A percentile compares a stretch with the other conserved stretches of the same genome.
Evolutionary conservation across 2,113 vertebrate species (phyloP).

Genomic region (Plestiodon gilberti): DNA sequence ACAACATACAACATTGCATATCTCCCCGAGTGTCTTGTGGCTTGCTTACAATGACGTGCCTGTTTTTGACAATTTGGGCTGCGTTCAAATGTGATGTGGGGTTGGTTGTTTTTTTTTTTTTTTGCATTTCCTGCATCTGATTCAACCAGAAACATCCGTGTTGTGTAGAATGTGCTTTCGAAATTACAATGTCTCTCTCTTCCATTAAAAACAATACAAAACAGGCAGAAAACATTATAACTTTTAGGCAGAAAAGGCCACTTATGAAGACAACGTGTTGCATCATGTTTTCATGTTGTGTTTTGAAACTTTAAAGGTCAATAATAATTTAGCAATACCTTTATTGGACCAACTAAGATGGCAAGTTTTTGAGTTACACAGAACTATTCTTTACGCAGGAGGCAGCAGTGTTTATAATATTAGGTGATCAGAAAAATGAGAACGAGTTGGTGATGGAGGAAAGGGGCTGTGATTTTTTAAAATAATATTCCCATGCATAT

Average conservation of each 20-base stretch:
- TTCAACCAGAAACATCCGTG: neutral
- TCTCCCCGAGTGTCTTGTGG: neutral
- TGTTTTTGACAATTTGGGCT: neutral
- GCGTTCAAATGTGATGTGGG: neutral
- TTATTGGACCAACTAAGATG: neutral
- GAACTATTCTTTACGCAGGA: neutral
- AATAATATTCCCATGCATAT: neutral
- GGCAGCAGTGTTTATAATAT: neutral
- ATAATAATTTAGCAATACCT: neutral
- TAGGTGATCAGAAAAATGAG: neutral
- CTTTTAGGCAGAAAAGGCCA: neutral
- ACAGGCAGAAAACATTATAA: neutral
- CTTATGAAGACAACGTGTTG: neutral
- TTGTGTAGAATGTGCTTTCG: neutral
- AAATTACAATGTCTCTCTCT: neutral
- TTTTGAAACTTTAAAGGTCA: neutral
- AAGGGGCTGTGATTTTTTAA: neutral
- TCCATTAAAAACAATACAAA: neutral
- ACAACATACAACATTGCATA: neutral
- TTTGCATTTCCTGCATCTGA: neutral
- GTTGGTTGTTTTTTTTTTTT: too few relatives aligned
- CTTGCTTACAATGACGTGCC: neutral
- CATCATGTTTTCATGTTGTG: neutral
- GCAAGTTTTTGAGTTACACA: neutral
- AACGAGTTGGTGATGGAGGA: neutral